Evolutionary conservation across 64 coral and sea anemone genomes (phyloP), one percentile per base, ranked within the genome.

Genomic region (Acropora tenuis): DNA sequence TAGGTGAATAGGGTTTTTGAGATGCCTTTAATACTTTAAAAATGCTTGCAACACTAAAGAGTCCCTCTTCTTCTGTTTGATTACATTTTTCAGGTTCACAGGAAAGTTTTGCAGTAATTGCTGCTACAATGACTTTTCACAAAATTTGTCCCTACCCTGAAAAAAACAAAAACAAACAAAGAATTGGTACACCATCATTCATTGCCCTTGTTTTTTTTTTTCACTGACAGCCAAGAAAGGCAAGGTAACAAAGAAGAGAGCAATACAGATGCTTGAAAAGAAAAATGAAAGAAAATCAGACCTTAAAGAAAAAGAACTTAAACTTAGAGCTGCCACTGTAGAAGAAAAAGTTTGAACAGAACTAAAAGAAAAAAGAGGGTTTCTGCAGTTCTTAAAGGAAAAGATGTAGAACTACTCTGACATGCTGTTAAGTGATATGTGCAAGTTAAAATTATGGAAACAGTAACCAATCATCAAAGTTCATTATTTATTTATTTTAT

Each of bases 361-460:
- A 78, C 76, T 78, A 78, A 46, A 78, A 78, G 76, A 78, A 78
- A 78, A 13, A 13, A 78, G 76, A 78, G 15, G 47, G 43, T 78
- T 55, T 55, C 50, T 55, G 50, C 50, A 55, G 50, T 6, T 55
- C 50, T 55, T 55, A 55, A 55, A 55, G 45, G 18, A 17, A 69
- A 55, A 55, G 50, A 55, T 55, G 50, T 55, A 55, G 50, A 55
- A 55, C 50, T 55, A 9, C 50, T 55, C 9, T 55, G 50, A 55
- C 9, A 55, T 6, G 43, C 76, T 78, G 47, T 18, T 78, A 49
- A 78, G 76, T 8, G 8, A 78, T 49, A 48, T 78, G 45, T 50
- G 76, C 76, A 78, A 46, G 76, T 78, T 47, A 48, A 48, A 78
- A 50, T 78, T 78, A 78, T 78, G 76, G 76, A 78, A 78, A 78